Percentiles rank a stretch among this genome's conserved stretches.
Evolutionary conservation across 1,140 invertebrate genomes (phyloP).

Genomic region (Solenopsis invicta): DNA sequence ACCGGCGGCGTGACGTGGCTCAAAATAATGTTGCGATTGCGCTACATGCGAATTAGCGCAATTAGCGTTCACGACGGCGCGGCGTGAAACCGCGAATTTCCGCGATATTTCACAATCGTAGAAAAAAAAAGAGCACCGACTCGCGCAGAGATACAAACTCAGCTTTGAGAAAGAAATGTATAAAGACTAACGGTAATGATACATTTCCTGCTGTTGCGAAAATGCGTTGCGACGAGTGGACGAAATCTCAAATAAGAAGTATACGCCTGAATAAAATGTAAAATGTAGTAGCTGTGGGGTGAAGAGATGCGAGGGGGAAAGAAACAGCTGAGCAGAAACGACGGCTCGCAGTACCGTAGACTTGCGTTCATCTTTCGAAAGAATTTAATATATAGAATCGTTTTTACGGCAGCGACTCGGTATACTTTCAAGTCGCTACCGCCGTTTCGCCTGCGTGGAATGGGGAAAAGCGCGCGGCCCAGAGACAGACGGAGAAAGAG

Average conservation of each 20-base stretch:
- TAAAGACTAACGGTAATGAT: neutral
- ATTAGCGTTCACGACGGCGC: slow-evolving; percentile 42
- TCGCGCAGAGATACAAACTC: neutral
- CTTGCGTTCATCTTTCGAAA: neutral
- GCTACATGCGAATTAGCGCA: slow-evolving; percentile 57
- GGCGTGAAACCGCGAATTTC: slow-evolving; percentile 55
- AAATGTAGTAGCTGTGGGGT: neutral
- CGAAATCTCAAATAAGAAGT: neutral
- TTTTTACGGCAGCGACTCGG: slow-evolving; percentile 28
- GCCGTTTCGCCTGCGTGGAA: slow-evolving; percentile 32
- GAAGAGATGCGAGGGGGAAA: too few relatives aligned
- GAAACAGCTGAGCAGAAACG: neutral
- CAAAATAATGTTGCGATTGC: slow-evolving; percentile 38
- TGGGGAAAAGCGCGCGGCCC: slow-evolving; percentile 48
- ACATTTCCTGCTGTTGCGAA: neutral
- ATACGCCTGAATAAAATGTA: too few relatives aligned
- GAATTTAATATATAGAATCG: slow-evolving; percentile 27
- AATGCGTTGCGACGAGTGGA: neutral
- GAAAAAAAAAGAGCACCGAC: neutral
- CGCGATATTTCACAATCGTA: slow-evolving; percentile 28
- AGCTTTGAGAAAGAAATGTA: neutral
- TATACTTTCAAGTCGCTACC: neutral
- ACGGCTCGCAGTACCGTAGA: neutral
- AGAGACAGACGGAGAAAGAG: slow-evolving; percentile 34
- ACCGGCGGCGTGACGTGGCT: neutral